Percentiles rank a stretch among this genome's conserved stretches.
These are phyloP conservation scores for Setophaga coronata DNA, from an alignment of 2,113 vertebrate species.

Conservation along the genomic window DNA sequence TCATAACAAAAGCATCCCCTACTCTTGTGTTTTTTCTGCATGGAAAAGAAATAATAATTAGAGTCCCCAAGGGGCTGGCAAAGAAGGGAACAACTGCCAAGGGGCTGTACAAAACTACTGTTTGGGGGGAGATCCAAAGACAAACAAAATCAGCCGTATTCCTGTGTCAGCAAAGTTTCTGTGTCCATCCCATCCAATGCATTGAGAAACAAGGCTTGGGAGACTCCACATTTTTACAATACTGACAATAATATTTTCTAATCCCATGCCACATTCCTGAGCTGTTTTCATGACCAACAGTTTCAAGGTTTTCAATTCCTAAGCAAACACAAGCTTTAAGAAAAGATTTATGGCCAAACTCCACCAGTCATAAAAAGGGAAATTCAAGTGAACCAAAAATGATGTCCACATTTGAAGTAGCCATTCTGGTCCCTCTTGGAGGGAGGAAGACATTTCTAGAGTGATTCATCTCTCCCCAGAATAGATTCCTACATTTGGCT, in stretches of 20 bases:
- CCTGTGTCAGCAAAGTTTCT: neutral
- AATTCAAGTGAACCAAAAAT: neutral
- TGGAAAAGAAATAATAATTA: neutral
- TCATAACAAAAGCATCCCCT: neutral
- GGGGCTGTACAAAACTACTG: neutral
- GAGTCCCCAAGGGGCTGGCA: neutral
- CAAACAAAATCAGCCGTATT: neutral
- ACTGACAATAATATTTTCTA: neutral
- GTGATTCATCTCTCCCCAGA: conserved; percentile 48
- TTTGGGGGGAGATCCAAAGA: neutral
- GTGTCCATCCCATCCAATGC: neutral
- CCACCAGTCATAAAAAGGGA: neutral
- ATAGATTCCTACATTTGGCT: conserved; percentile 34
- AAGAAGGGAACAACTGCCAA: neutral
- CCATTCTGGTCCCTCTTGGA: neutral
- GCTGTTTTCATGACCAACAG: neutral
- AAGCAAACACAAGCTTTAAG: neutral
- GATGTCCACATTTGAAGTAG: neutral
- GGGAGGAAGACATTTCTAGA: neutral
- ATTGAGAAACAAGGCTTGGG: neutral
- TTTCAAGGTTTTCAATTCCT: neutral
- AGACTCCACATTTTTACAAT: neutral
- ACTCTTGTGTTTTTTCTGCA: neutral
- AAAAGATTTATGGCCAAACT: neutral
- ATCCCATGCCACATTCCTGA: neutral